Conservation (phyloP, 2,797 vertebrate genomes). For the Etheostoma nigrum region DNA sequence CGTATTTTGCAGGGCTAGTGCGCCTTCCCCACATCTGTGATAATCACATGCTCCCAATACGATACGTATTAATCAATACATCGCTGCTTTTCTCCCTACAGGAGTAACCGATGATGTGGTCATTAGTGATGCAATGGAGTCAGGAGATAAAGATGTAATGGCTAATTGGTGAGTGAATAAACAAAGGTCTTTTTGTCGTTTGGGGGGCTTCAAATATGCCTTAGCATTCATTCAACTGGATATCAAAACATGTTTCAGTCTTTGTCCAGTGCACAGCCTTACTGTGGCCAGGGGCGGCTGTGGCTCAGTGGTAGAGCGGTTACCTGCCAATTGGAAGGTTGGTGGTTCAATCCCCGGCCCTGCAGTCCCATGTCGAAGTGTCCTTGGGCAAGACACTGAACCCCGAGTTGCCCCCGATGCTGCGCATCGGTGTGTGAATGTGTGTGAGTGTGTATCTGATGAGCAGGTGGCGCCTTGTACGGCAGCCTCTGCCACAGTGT, state of each 20-base stretch:
- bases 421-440: too few relatives aligned
- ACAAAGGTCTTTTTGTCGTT: not conserved
- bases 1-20: not conserved
- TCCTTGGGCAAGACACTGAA: too few relatives aligned
- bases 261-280: not conserved
- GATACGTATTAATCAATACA: not conserved
- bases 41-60: not conserved
- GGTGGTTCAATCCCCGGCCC: too few relatives aligned
- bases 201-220: not conserved
- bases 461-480: too few relatives aligned
- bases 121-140: conserved; percentile 71
- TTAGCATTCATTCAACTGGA: not conserved
- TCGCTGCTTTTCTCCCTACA: conserved; percentile 52
- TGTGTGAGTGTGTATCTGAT: too few relatives aligned
- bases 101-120: conserved; percentile 85
- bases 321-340: too few relatives aligned
- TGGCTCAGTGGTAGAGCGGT: too few relatives aligned
- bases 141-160: conserved; percentile 80
- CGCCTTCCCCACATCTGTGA: not conserved
- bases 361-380: too few relatives aligned
- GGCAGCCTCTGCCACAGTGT: too few relatives aligned
- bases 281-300: too few relatives aligned
- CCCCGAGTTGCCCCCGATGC: too few relatives aligned
- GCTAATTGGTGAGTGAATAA: conserved; percentile 84
- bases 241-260: not conserved